Conservation (phyloP, 2,888 invertebrate species). For the Laothoe populi region DNA sequence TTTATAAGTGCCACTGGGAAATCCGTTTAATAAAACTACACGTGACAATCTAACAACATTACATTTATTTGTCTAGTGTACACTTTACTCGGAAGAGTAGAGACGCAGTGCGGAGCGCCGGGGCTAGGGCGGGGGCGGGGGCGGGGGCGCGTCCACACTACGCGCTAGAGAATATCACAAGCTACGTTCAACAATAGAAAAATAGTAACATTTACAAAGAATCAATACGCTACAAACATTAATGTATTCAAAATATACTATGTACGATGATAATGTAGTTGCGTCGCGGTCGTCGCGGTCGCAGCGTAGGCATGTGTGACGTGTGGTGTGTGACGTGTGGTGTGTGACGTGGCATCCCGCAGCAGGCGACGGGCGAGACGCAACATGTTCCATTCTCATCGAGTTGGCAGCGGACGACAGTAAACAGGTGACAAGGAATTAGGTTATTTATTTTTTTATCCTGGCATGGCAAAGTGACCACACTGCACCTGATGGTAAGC, state of each 20-base stretch:
- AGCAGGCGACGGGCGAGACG: no score
- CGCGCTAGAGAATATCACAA: slow-evolving; percentile 4
- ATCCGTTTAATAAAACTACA: neutral
- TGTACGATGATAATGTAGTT: neutral
- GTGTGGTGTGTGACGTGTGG: no score
- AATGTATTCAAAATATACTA: slow-evolving; percentile 8
- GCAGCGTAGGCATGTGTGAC: no score
- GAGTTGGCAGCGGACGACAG: no score
- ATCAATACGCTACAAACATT: neutral
- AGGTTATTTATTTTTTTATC: no score
- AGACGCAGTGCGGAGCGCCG: neutral
- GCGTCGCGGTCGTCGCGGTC: neutral
- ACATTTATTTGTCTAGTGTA: slow-evolving; percentile 3
- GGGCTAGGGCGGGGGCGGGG: no score
- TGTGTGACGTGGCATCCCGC: no score
- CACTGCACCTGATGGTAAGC: no score
- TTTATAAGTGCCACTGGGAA: neutral
- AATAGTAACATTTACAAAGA: slow-evolving; percentile 15
- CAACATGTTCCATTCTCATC: no score
- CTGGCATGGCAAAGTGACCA: no score
- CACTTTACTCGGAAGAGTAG: neutral
- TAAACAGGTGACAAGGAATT: no score
- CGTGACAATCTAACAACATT: neutral
- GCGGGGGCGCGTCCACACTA: neutral
- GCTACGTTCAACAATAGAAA: slow-evolving; percentile 17